These are phyloP conservation scores for Takifugu rubripes DNA, from an alignment of 2,797 vertebrate genomes.

Conservation along the genomic window DNA sequence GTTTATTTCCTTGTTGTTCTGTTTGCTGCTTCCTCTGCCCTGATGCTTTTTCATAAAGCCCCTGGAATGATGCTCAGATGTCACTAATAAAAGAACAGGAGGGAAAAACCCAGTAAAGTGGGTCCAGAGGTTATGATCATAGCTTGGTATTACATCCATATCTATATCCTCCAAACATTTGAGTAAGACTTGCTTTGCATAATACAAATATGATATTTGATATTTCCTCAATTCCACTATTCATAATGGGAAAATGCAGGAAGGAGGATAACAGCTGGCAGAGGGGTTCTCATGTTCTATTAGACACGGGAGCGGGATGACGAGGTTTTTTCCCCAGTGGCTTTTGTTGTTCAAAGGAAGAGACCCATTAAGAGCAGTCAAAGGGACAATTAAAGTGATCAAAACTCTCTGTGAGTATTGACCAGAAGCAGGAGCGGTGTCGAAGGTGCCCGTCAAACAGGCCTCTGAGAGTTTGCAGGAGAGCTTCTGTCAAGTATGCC, in stretches of 20 bases:
- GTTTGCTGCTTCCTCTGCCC: constrained; percentile 27
- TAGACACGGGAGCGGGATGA: constrained; percentile 6
- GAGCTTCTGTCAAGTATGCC: constrained; percentile 8
- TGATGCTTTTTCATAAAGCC: constrained; percentile 3
- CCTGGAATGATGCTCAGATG: constrained; percentile 19
- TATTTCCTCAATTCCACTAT: too few relatives aligned
- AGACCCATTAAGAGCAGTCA: constrained; percentile 29
- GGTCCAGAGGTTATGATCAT: constrained; percentile 24
- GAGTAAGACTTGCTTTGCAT: constrained; percentile 34
- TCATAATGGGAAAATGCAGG: too few relatives aligned
- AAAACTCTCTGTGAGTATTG: constrained; percentile 35
- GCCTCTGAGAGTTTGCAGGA: constrained; percentile 14
- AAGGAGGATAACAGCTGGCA: neutral
- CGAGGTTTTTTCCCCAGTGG: constrained; percentile 22
- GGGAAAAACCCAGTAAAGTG: constrained; percentile 5
- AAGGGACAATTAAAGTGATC: constrained; percentile 43
- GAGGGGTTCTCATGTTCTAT: constrained; percentile 2
- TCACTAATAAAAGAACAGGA: constrained; percentile 29
- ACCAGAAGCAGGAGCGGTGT: constrained; percentile 21
- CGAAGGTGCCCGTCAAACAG: constrained; percentile 33
- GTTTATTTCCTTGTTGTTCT: constrained; percentile 19
- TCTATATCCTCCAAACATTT: constrained; percentile 31
- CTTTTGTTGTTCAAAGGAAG: constrained; percentile 40
- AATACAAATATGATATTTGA: too few relatives aligned
- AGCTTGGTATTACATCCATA: constrained; percentile 24